Evolutionary conservation across 2,888 invertebrate species (phyloP), one percentile per base, ranked within the genome.

Genomic region (Ectemnius continuus): DNA sequence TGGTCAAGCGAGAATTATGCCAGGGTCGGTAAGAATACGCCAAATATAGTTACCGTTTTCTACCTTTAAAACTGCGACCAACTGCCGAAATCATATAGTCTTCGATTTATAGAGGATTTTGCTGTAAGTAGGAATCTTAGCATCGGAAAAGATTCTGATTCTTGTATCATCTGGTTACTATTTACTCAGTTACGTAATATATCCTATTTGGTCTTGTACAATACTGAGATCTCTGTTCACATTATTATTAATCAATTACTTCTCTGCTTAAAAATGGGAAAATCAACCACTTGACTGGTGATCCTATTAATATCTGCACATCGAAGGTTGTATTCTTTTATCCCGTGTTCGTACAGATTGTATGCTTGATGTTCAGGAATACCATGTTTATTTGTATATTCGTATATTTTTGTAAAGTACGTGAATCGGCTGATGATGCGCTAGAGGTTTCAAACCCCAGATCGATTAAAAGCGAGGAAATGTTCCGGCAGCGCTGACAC

Each of bases 31-130:
- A 18, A 20, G 20, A 18, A 45, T 56, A 70, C 62, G 61, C 64
- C 62, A 65, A 74, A 76, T 36, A 36, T 67, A 72, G 67, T 74
- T 69, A 78, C 67, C 69, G 66, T 81, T 82, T 82, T 79, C 78
- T 82, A 82, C 78, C 69, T 72, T 65, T 60, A 65, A 70, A 45
- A 46, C 67, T 73, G 71, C 81, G 82, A 82, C 81, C 83, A 82
- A 82, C 82, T 82, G 82, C 82, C 81, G 79, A 79, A 70, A 78
- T 76, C 76, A 73, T 61, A 61, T 76, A 73, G 68, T 76, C 69
- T 70, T 73, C 74, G 74, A 83, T 61, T 65, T 23, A 57, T 64
- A 82, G 73, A 66, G 28, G 59, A 65, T 65, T 68, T 58, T 67
- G 66, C 75, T 59, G 67, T 65, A 66, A 69, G 58, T 80, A 83